A percentile compares a stretch with the other conserved stretches of the same genome.
Evolutionary conservation across 2,888 invertebrate genomes (phyloP).

Genomic region (Chymomyza procnemis): DNA sequence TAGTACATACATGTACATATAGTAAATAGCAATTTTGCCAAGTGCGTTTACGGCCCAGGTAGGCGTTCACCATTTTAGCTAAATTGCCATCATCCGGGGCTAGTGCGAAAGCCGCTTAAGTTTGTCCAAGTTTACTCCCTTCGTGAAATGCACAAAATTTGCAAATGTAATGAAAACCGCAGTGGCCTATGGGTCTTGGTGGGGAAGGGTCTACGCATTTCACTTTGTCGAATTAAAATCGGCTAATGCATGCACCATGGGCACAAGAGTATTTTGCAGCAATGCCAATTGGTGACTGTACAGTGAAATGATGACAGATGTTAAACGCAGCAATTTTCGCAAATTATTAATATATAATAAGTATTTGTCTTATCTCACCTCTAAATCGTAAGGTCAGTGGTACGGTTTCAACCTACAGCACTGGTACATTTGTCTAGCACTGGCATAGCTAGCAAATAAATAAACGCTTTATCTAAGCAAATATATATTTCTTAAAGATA

Average conservation of each 20-base stretch:
- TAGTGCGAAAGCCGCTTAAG: conserved; percentile 62
- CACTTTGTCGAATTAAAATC: conserved; percentile 41
- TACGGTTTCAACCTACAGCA: too few relatives aligned
- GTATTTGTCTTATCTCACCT: too few relatives aligned
- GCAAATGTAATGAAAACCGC: conserved; percentile 69
- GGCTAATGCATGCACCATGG: conserved; percentile 42
- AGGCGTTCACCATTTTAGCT: conserved; percentile 70
- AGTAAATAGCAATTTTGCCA: conserved; percentile 66
- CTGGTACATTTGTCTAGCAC: too few relatives aligned
- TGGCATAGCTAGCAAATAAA: too few relatives aligned
- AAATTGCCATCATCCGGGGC: conserved; percentile 64
- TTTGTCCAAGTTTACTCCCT: conserved; percentile 12
- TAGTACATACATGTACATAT: conserved; percentile 38
- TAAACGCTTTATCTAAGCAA: too few relatives aligned
- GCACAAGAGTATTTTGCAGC: background rate
- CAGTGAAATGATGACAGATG: too few relatives aligned
- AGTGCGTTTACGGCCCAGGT: conserved; percentile 67
- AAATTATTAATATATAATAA: too few relatives aligned
- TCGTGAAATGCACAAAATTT: conserved; percentile 58
- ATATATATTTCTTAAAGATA: too few relatives aligned
- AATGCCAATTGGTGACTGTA: too few relatives aligned
- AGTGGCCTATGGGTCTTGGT: conserved; percentile 10
- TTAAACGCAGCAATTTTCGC: too few relatives aligned
- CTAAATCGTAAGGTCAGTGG: too few relatives aligned
- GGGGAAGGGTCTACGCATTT: background rate